These are phyloP conservation scores for Calephelis virginiensis DNA, from an alignment of 1,140 invertebrate genomes.

Conservation along the genomic window DNA sequence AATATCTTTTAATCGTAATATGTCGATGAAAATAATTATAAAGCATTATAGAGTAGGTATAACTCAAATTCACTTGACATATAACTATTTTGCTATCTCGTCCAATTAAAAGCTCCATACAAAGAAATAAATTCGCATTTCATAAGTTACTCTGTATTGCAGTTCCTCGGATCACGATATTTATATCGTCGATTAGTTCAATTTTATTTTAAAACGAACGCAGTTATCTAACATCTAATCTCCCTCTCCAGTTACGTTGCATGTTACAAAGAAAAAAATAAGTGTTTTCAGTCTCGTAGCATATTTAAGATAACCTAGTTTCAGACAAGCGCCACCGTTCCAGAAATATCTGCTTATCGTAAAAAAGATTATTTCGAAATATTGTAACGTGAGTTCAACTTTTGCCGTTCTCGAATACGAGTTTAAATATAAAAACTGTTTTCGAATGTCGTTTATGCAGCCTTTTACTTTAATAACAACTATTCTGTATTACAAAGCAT, in stretches of 20 bases:
- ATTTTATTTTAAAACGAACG: constrained; percentile 1
- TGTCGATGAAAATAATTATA: no score
- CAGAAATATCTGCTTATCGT: constrained; percentile 17
- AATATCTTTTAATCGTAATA: no score
- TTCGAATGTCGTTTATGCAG: not conserved
- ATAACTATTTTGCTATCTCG: no score
- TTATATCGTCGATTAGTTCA: no score
- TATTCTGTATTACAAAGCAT: no score
- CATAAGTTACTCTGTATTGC: no score
- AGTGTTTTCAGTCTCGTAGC: constrained; percentile 8
- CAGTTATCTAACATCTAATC: constrained; percentile 12
- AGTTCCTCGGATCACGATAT: no score
- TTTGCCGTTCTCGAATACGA: constrained; percentile 2
- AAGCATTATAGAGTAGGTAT: no score
- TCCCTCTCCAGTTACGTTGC: constrained; percentile 2
- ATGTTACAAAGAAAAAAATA: constrained; percentile 11
- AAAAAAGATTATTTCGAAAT: constrained; percentile 16
- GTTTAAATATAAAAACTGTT: constrained; percentile 12
- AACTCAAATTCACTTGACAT: no score
- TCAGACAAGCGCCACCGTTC: constrained; percentile 7
- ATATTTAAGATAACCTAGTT: constrained; percentile 19
- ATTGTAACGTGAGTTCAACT: constrained; percentile 9
- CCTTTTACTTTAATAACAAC: not conserved
- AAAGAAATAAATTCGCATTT: no score
- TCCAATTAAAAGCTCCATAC: no score